Conservation (phyloP, 2,113 vertebrate species). For the Danionella cerebrum region DNA sequence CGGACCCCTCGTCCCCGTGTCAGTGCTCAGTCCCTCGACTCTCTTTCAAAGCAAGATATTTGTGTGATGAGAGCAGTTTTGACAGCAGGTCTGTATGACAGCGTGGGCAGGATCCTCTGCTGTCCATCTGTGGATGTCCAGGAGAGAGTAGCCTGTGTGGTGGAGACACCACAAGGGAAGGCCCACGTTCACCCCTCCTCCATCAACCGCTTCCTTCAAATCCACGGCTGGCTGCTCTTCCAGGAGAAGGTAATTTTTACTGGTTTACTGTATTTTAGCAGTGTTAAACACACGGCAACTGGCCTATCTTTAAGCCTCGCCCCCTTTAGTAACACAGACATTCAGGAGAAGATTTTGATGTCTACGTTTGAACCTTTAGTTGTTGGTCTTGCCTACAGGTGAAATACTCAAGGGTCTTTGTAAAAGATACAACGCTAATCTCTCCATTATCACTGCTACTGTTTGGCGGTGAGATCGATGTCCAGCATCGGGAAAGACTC, state of each 20-base stretch:
- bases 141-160: constrained; percentile 76
- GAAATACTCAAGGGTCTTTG: constrained; percentile 84
- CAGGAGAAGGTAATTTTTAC: constrained; percentile 82
- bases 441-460: constrained; percentile 89
- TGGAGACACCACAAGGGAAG: constrained; percentile 89
- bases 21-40: constrained; percentile 27
- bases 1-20: constrained; percentile 14
- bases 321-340: no score
- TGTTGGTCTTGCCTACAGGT: constrained; percentile 62
- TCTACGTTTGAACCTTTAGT: not conserved
- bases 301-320: no score
- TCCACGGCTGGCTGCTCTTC: constrained; percentile 87
- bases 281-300: no score
- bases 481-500: constrained; percentile 89
- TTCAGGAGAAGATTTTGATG: no score
- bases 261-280: not conserved
- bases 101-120: constrained; percentile 75
- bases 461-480: constrained; percentile 92
- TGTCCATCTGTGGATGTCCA: constrained; percentile 80
- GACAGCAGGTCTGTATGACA: constrained; percentile 91
- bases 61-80: constrained; percentile 82
- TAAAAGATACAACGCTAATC: constrained; percentile 85
- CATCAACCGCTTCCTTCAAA: constrained; percentile 86
- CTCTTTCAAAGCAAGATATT: constrained; percentile 67
- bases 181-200: constrained; percentile 92